phyloP scores from a whole-genome alignment of 2,797 vertebrate genomes.

The Pogonophryne albipinna region DNA sequence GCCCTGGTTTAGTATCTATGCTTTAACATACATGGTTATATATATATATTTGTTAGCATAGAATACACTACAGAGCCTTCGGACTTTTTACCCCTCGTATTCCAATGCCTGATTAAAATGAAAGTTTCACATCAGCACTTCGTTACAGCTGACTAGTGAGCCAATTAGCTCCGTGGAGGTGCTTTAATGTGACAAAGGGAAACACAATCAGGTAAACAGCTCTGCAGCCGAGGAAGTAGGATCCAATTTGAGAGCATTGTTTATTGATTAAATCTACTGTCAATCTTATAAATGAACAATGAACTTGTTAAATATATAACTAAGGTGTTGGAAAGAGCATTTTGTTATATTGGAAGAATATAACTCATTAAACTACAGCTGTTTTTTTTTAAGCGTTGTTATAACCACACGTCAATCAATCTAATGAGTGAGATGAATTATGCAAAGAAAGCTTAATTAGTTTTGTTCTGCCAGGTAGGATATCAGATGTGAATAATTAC shows the following conservation, averaged over 20 bases:
- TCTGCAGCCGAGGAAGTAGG: not conserved
- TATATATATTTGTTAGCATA: not conserved
- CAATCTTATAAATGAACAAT: not conserved
- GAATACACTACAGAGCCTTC: not conserved
- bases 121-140: not conserved
- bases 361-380: not conserved
- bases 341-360: not conserved
- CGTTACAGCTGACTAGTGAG: not conserved
- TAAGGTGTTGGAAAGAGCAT: not conserved
- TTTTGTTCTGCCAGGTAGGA: slow-evolving; percentile 34
- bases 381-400: slow-evolving; percentile 10
- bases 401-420: slow-evolving; percentile 38
- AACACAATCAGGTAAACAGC: not conserved
- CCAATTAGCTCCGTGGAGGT: slow-evolving; percentile 4
- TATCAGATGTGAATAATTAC: slow-evolving; percentile 35
- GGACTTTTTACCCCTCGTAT: not conserved
- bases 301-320: not conserved
- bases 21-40: not conserved
- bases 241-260: not conserved
- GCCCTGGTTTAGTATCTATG: not conserved
- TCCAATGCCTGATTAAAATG: not conserved
- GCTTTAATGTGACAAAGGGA: not conserved
- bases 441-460: not conserved
- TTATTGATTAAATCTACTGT: not conserved
- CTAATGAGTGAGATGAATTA: slow-evolving; percentile 39